Conservation (phyloP, 1,140 invertebrate genomes). For the Lamellibrachia luymesi region DNA sequence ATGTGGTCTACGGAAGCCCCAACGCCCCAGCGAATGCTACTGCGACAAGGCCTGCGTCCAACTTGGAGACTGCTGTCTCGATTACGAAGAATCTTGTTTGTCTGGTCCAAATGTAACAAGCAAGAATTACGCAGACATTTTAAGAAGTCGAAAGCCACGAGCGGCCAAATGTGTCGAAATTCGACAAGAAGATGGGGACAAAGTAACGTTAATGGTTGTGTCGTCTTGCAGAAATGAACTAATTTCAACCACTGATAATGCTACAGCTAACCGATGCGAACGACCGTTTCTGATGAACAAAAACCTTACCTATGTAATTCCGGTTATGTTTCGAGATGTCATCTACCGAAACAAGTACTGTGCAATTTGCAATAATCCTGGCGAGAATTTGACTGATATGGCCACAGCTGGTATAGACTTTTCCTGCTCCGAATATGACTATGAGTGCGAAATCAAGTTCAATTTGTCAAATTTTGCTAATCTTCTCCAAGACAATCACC, state of each 20-base stretch:
- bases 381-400: neutral
- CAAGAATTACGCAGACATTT: neutral
- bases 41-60: neutral
- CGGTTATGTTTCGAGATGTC: neutral
- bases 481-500: neutral
- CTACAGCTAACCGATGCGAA: neutral
- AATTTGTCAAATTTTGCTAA: neutral
- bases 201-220: neutral
- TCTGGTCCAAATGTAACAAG: neutral
- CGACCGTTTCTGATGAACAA: neutral
- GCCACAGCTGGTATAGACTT: neutral
- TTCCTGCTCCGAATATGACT: neutral
- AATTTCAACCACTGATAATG: neutral
- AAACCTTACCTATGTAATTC: neutral
- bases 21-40: neutral
- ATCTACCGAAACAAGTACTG: neutral
- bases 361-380: neutral
- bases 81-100: neutral
- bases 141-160: neutral
- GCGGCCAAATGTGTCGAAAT: neutral
- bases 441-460: neutral
- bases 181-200: neutral
- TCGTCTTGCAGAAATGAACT: neutral
- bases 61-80: slow-evolving; percentile 9
- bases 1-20: neutral